Conservation (phyloP, 2,113 vertebrate species). For the Oreochromis niloticus region DNA sequence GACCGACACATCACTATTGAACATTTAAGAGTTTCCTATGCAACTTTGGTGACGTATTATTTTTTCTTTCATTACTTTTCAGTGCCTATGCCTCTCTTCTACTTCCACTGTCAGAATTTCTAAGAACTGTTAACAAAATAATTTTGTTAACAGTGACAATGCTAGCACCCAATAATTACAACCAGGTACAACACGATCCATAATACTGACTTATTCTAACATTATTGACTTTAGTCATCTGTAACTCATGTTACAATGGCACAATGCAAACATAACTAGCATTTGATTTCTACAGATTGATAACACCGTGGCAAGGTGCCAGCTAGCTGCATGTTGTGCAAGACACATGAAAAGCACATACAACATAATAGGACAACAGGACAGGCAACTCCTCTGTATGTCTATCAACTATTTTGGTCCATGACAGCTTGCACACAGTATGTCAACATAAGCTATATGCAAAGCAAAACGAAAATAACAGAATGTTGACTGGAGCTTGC, state of each 20-base stretch:
- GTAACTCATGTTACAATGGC: background rate
- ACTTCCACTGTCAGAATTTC: accelerated
- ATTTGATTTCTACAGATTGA: background rate
- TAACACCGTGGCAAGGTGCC: accelerated
- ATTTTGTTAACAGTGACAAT: background rate
- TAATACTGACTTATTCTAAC: background rate
- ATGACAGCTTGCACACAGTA: background rate
- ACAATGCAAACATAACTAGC: background rate
- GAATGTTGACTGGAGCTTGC: background rate
- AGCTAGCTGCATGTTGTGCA: background rate
- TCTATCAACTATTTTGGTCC: background rate
- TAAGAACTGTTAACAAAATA: background rate
- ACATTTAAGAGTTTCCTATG: background rate
- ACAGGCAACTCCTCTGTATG: background rate
- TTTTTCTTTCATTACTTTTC: background rate
- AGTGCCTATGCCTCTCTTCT: accelerated
- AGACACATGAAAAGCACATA: background rate
- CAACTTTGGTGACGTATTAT: background rate
- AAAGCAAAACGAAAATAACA: background rate
- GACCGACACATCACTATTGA: background rate
- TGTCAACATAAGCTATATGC: background rate
- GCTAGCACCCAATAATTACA: background rate
- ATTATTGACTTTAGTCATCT: accelerated
- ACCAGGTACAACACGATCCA: background rate
- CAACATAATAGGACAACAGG: background rate